These are phyloP conservation scores for Zaprionus camerounensis DNA, from an alignment of 1,140 invertebrate species.

Conservation along the genomic window DNA sequence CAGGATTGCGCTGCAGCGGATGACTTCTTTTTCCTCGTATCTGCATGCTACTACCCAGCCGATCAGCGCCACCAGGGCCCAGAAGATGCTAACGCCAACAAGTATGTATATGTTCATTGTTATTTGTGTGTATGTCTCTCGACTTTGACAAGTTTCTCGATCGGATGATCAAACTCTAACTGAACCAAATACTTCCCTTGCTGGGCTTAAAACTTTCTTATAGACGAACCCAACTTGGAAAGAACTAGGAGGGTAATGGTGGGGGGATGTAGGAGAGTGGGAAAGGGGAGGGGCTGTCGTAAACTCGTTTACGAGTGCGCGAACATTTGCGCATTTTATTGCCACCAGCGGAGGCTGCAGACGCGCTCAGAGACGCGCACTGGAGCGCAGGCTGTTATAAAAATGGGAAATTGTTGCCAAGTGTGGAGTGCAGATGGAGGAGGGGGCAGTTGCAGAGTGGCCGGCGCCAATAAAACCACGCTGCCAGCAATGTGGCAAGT, in stretches of 20 bases:
- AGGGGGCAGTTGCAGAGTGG: conserved; percentile 38
- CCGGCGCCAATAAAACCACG: conserved; percentile 47
- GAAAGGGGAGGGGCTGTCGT: conserved; percentile 40
- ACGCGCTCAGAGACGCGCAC: conserved; percentile 48
- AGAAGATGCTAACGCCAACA: conserved; percentile 18
- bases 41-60: conserved; percentile 23
- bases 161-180: not conserved
- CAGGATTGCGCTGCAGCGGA: conserved; percentile 49
- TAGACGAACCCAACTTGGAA: conserved; percentile 53
- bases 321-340: conserved; percentile 72
- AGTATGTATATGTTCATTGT: conserved; percentile 45
- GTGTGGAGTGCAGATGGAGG: too few species aligned
- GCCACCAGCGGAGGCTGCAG: conserved; percentile 56
- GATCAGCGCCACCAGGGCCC: conserved; percentile 32
- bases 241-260: too few species aligned
- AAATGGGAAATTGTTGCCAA: conserved; percentile 72
- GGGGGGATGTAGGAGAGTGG: too few species aligned
- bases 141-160: conserved; percentile 56
- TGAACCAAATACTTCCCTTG: conserved; percentile 13
- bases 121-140: not conserved
- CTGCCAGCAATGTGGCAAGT: conserved; percentile 14
- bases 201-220: conserved; percentile 37
- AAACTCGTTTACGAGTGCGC: conserved; percentile 67
- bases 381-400: conserved; percentile 62
- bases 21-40: conserved; percentile 41